Conservation (phyloP, 2,797 vertebrate species). For the Rhincodon typus region DNA sequence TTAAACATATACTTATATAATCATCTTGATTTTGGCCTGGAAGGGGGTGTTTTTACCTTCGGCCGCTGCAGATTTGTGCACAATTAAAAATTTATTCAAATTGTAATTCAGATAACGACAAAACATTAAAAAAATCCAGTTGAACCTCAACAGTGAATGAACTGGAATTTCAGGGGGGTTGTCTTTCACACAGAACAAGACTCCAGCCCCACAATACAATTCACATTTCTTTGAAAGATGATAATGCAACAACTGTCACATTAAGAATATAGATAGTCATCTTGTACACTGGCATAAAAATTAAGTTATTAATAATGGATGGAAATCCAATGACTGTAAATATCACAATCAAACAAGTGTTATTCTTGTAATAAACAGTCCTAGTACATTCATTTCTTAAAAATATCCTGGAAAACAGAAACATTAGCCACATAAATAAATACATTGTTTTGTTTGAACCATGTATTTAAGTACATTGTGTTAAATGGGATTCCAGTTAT, state of each 20-base stretch:
- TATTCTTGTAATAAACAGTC: neutral
- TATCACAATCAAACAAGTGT: neutral
- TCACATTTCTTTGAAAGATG: neutral
- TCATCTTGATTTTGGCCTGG: neutral
- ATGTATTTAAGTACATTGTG: neutral
- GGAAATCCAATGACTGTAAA: neutral
- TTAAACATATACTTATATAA: too few species aligned
- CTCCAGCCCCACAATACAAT: neutral
- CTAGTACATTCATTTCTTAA: neutral
- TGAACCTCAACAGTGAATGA: neutral
- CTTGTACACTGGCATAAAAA: neutral
- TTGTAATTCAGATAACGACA: neutral
- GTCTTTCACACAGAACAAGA: neutral
- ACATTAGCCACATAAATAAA: neutral
- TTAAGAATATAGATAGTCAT: neutral
- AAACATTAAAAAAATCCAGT: neutral
- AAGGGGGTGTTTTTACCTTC: neutral
- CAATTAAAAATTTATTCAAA: conserved; percentile 26
- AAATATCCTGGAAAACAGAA: neutral
- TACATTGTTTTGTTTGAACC: neutral
- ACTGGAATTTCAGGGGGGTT: too few species aligned
- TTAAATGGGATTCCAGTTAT: neutral
- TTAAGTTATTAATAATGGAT: neutral
- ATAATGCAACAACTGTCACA: neutral
- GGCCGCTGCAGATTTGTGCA: neutral